Percentiles rank a stretch among this genome's conserved stretches.
phyloP scores from a whole-genome alignment of 2,888 invertebrate species.

The Drosophila macrothrix region DNA sequence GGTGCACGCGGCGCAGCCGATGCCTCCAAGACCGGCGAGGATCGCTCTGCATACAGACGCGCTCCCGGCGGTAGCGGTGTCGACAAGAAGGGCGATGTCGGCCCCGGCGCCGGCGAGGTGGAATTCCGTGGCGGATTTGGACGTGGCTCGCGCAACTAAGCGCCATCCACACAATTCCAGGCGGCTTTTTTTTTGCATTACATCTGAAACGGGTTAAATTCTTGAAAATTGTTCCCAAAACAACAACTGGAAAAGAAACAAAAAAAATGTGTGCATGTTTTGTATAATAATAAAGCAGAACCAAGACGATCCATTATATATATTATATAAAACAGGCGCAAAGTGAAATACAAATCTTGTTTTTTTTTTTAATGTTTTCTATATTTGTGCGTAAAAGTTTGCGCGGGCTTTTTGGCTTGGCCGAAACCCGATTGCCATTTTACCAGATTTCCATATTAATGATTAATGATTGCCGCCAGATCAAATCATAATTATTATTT shows the following conservation, averaged over 20 bases:
- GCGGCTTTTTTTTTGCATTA: constrained; percentile 49
- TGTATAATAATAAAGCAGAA: constrained; percentile 42
- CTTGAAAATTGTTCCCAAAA: constrained; percentile 32
- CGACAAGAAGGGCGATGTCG: constrained; percentile 99
- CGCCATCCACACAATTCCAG: constrained; percentile 27
- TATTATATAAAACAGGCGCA: constrained; percentile 59
- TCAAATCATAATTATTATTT: neutral
- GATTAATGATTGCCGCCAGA: neutral
- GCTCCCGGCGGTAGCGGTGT: constrained; percentile 89
- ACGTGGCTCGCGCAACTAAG: constrained; percentile 87
- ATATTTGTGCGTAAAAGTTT: constrained; percentile 1
- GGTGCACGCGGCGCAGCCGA: constrained; percentile 88
- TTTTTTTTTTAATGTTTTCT: constrained; percentile 17
- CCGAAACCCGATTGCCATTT: neutral
- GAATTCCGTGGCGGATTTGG: constrained; percentile 96
- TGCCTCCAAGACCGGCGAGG: constrained; percentile 91
- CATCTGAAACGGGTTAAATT: constrained; percentile 54
- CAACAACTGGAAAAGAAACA: constrained; percentile 13
- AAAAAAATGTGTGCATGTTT: constrained; percentile 59
- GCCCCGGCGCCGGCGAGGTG: constrained; percentile 96
- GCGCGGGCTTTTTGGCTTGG: constrained; percentile 16
- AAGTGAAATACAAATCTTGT: constrained; percentile 52
- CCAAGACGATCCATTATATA: constrained; percentile 46
- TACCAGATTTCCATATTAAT: neutral
- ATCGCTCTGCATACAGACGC: constrained; percentile 93